Base-by-base conservation (phyloP, 2,797 vertebrate genomes). In the Petrocephalus schoutedeni region DNA sequence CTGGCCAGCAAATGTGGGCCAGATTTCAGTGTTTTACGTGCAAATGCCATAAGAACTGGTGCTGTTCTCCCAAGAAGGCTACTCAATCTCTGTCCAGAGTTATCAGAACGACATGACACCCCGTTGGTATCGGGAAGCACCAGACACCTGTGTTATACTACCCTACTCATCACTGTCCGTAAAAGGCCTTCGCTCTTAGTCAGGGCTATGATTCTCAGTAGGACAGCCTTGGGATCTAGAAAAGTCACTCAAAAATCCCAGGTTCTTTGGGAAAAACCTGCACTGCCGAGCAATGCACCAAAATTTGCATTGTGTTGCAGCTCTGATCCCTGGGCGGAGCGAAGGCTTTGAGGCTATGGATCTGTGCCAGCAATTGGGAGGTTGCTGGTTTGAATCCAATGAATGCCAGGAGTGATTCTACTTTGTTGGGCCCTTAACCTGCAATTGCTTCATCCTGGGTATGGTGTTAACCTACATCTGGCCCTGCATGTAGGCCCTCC, bases 41-140 rank as follows among this genome's bases (percentile, higher is more conserved):
- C 8, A 10, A 86, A 86, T 86, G 9, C 84, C 84, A 16, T 41
- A 41, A 12, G 56, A 86, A 16, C 56, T 59, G 12, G 1, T 9
- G 56, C 32, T 58, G 14, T 19, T 16, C 16, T 16, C 32, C 53
- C 6, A 16, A 85, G 10, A 57, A 57, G 56, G 7, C 21, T 36
- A 36, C 12, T 86, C 32, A 23, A 45, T 86, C 56, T 86, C 32
- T 86, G 84, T 41, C 23, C 28, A 32, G 58, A 36, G 28, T 8
- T n/a, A 83, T 83, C 49, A 23, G 80, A 83, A 83, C 49, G 53
- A 83, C 19, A 83, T n/a, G 80, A 49, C 80, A n/a, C 6, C 80
- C 49, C 41, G n/a, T 53, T 83, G 80, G 80, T 83, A 83, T 83
- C 80, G 53, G 53, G n/a, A 51, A 53, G 49, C 80, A 28, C n/a